Conservation (phyloP, 2,888 invertebrate species). For the Conops quadrifasciatus region DNA sequence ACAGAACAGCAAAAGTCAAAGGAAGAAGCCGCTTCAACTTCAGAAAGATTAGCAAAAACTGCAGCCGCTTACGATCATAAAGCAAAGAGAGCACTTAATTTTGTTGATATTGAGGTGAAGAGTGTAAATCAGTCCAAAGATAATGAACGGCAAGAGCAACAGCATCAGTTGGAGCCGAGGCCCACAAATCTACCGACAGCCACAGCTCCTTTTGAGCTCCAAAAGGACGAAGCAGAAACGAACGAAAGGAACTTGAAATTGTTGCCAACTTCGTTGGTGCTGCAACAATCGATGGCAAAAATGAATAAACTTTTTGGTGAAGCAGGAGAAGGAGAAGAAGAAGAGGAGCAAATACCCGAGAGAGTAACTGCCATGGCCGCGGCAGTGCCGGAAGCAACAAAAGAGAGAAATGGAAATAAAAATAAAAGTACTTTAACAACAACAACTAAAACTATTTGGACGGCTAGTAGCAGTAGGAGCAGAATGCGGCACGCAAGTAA, state of each 20-base stretch:
- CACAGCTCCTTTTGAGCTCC: conserved; percentile 14
- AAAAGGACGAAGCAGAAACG: conserved; percentile 28
- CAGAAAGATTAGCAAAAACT: neutral
- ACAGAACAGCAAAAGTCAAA: neutral
- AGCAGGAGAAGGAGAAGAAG: neutral
- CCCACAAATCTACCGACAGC: conserved; percentile 37
- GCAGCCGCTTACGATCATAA: neutral
- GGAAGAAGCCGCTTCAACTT: neutral
- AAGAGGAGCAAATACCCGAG: conserved; percentile 2
- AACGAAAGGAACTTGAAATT: neutral
- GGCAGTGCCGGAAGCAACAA: neutral
- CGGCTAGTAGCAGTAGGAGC: neutral
- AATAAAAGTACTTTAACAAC: neutral
- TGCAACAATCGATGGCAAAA: conserved; percentile 56
- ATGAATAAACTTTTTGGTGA: conserved; percentile 53
- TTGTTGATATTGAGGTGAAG: neutral
- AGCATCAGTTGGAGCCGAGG: neutral
- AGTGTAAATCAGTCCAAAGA: neutral
- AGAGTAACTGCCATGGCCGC: neutral
- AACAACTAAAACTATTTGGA: conserved; percentile 1
- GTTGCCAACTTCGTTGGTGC: conserved; percentile 31
- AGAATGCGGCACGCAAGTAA: neutral
- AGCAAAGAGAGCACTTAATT: conserved; percentile 4
- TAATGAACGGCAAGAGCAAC: conserved; percentile 13
- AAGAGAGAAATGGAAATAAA: neutral